Conservation (phyloP, 2,888 invertebrate species). For the Rhopalosiphum nymphaeae region DNA sequence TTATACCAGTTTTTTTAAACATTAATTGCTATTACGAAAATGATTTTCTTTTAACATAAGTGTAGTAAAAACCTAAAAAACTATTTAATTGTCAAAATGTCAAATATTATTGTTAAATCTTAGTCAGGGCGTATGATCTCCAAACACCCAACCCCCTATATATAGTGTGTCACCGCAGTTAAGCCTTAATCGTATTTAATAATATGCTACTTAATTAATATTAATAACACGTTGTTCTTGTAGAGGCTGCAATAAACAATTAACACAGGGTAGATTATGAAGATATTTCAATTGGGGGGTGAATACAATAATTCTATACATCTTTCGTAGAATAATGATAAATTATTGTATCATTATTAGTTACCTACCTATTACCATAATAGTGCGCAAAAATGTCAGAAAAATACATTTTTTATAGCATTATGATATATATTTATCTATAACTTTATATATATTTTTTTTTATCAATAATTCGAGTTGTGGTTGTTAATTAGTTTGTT, state of each 20-base stretch:
- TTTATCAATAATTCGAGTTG: background rate
- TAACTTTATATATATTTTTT: background rate
- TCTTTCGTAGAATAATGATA: background rate
- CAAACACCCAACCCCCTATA: too few species aligned
- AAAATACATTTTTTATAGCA: background rate
- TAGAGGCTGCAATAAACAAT: conserved; percentile 19
- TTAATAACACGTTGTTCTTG: background rate
- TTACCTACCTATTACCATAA: background rate
- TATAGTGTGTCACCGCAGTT: background rate
- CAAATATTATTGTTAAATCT: background rate
- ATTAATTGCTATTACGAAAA: background rate
- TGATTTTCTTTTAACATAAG: background rate
- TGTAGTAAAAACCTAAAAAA: background rate
- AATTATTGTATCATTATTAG: background rate
- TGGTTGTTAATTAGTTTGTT: conserved; percentile 50
- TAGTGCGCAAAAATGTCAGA: background rate
- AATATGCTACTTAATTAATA: background rate
- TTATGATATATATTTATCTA: background rate
- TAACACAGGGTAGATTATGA: conserved; percentile 38
- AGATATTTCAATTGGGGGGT: background rate
- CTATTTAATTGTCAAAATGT: too few species aligned
- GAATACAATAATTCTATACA: background rate
- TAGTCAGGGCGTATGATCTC: background rate
- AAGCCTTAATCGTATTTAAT: background rate
- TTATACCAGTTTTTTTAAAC: background rate